Conservation (phyloP, 2,113 vertebrate genomes). For the Montifringilla adamsi region DNA sequence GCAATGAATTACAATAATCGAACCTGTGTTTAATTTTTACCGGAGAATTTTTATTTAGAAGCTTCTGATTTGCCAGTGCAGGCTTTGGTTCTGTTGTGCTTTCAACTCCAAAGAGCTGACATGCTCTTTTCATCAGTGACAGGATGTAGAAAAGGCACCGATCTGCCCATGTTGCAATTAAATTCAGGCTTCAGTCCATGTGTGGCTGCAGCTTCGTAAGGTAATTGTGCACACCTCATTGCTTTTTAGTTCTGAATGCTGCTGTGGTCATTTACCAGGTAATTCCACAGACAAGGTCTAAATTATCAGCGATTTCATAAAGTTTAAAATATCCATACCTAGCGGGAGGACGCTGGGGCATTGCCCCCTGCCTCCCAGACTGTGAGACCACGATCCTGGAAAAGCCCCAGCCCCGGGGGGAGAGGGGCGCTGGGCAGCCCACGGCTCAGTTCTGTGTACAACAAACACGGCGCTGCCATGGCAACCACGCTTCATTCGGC, state of each 20-base stretch:
- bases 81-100: neutral
- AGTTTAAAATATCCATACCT: slow-evolving; percentile 1
- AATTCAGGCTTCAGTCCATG: neutral
- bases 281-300: slow-evolving; percentile 46
- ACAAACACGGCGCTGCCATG: rapidly evolving
- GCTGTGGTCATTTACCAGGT: slow-evolving; percentile 53
- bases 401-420: rapidly evolving
- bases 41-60: neutral
- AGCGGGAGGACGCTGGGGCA: neutral
- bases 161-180: neutral
- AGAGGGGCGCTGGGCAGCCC: neutral
- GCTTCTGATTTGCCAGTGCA: neutral
- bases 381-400: neutral
- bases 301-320: slow-evolving; percentile 16
- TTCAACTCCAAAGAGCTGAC: neutral
- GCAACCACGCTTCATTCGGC: neutral
- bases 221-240: slow-evolving; percentile 59
- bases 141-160: neutral
- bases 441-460: neutral
- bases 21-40: neutral
- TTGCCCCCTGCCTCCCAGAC: neutral
- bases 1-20: neutral
- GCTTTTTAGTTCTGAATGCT: slow-evolving; percentile 47
- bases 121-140: neutral
- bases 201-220: neutral